These are phyloP conservation scores for Rotaria socialis DNA, from an alignment of 2,888 invertebrate genomes.

Conservation along the genomic window DNA sequence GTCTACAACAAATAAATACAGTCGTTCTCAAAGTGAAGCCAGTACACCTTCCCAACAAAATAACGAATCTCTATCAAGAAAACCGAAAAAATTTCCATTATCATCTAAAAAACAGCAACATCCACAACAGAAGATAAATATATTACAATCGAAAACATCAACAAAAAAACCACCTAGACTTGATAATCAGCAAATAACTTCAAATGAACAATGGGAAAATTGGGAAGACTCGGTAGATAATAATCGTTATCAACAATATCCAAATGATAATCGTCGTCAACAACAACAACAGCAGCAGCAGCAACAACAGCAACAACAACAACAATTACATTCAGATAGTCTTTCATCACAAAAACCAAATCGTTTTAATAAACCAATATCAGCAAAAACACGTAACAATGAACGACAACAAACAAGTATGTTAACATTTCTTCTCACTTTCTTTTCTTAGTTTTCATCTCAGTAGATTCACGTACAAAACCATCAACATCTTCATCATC, in stretches of 20 bases:
- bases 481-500: neutral
- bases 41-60: neutral
- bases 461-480: neutral
- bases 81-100: neutral
- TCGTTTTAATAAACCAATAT: neutral
- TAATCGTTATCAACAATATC: neutral
- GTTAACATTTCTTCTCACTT: neutral
- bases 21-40: conserved; percentile 22
- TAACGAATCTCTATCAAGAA: neutral
- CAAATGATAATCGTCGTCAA: neutral
- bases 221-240: neutral
- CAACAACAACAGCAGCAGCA: neutral
- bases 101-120: neutral
- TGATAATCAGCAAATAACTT: neutral
- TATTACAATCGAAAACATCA: neutral
- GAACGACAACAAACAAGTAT: neutral
- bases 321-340: conserved; percentile 1
- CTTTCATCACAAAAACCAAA: neutral
- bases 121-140: neutral
- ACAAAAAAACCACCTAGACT: neutral
- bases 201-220: conserved; percentile 4
- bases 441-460: neutral
- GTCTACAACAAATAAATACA: neutral
- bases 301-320: neutral
- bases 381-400: neutral